phyloP scores from a whole-genome alignment of 2,113 vertebrate species.

The Anarhynchus alexandrinus region DNA sequence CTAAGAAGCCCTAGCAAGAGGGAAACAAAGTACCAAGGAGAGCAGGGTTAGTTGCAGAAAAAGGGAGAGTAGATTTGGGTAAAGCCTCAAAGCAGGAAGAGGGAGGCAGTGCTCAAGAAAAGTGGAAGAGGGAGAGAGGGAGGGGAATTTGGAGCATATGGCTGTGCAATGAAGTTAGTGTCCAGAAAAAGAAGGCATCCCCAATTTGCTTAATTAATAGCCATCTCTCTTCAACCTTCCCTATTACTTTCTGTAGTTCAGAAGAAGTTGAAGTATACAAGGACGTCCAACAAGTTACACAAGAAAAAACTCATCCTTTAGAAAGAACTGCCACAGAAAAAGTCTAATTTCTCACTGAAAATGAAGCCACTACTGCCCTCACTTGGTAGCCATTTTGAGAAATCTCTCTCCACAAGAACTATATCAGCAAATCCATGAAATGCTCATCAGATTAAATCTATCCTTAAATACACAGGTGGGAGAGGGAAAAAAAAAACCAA shows the following conservation, averaged over 20 bases:
- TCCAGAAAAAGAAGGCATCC: neutral
- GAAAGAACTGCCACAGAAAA: neutral
- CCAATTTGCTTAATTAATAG: neutral
- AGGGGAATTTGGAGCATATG: neutral
- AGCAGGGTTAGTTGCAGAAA: neutral
- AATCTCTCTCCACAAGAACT: neutral
- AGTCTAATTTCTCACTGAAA: neutral
- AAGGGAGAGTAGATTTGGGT: neutral
- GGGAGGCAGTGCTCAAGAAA: neutral
- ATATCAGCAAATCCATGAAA: neutral
- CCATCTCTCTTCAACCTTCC: neutral
- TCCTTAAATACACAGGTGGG: neutral
- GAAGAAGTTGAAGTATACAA: neutral
- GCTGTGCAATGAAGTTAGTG: neutral
- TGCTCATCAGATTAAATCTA: neutral
- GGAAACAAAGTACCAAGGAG: neutral
- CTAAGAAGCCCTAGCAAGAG: neutral
- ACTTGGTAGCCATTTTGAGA: neutral
- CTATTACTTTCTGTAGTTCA: neutral
- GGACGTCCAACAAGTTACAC: neutral
- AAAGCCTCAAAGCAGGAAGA: neutral
- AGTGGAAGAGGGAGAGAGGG: neutral
- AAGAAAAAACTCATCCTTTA: neutral
- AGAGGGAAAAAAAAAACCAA: neutral
- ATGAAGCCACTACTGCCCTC: neutral